Conservation (phyloP, 2,113 vertebrate species). For the Felis catus region DNA sequence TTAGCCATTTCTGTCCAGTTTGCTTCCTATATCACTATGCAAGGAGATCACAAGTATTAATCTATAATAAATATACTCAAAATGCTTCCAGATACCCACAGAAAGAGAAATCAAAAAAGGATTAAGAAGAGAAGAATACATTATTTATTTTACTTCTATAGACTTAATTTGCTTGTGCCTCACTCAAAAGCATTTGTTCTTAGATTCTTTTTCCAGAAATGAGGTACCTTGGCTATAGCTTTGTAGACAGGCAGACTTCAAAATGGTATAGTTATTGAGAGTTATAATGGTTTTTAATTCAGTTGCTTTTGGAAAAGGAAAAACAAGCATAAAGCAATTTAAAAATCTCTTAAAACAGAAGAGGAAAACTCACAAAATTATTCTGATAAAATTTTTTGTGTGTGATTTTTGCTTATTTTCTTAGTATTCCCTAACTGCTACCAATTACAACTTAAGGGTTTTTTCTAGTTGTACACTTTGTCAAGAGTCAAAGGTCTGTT, state of each 20-base stretch:
- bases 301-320: slow-evolving; percentile 16
- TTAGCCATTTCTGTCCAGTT: neutral
- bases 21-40: neutral
- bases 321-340: neutral
- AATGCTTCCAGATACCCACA: neutral
- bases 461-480: slow-evolving; percentile 5
- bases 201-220: neutral
- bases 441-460: neutral
- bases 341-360: neutral
- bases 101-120: neutral
- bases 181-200: neutral
- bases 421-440: neutral
- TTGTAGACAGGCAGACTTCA: neutral
- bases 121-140: slow-evolving; percentile 4
- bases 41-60: slow-evolving; percentile 2
- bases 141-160: neutral
- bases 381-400: neutral
- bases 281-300: neutral
- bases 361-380: neutral
- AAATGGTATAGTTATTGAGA: neutral
- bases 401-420: neutral
- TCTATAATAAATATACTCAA: slow-evolving; percentile 12
- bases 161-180: neutral
- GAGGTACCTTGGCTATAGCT: neutral
- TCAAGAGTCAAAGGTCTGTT: neutral